Evolutionary conservation across 92 coral and sea anemone species (phyloP), one percentile per base, ranked within the genome.

Genomic region (Paragorgia papillata): DNA sequence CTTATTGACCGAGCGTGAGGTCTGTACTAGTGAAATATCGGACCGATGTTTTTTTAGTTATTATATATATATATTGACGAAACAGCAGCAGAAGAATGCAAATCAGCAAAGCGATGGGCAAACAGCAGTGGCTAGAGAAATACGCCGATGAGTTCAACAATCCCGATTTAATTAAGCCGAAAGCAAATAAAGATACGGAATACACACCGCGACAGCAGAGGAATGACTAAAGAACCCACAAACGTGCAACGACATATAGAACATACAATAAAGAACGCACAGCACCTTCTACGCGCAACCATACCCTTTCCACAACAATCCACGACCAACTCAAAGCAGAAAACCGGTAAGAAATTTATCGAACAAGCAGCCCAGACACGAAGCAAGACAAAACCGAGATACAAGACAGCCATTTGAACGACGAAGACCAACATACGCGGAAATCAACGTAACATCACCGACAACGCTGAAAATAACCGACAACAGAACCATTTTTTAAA

Each of bases 401-500:
- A 3, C n/a, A 17, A 5, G 26, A 3, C 58, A 7, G 7, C 21
- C n/a, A n/a, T n/a, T 17, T 22, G 20, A 5, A 17, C 20, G 8
- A n/a, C 26, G 26, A 17, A 6, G 21, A 22, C 4, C 17, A 17
- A 51, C 58, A 51, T 51, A 51, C 26, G 58, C 58, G 21, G 58
- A 51, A 51, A 22, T 17, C 5, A 51, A 17, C 21, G 26, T 6
- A 51, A 51, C 58, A 6, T 17, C 8, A 51, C 6, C 26, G n/a
- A 17, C 58, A 17, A 22, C 26, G 4, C 6, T 5, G 26, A 17
- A 51, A 51, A 51, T 51, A 51, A 51, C 58, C 58, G 26, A 17
- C 58, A n/a, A 3, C 20, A 51, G n/a, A 51, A 51, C n/a, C n/a
- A 51, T 51, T 51, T 51, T 51, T 51, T 51, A 51, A 51, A 51